phyloP scores from a whole-genome alignment of 2,797 vertebrate genomes.

The Cirrhinus mrigala region DNA sequence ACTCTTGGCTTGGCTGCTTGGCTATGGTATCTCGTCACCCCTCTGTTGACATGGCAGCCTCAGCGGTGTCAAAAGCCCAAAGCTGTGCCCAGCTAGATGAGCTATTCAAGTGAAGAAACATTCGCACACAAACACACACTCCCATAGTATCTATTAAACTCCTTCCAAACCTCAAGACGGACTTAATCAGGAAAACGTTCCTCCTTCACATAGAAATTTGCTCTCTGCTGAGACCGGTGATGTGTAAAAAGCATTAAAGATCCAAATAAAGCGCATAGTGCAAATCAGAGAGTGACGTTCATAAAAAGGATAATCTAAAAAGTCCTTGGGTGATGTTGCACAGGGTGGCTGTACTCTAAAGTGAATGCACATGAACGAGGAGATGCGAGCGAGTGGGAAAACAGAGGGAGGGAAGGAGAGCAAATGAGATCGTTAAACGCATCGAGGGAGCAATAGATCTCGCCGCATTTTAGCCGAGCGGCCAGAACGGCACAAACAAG shows the following conservation, averaged over 20 bases:
- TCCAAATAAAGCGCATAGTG: slow-evolving; percentile 7
- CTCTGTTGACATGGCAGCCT: slow-evolving; percentile 54
- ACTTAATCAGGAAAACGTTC: slow-evolving; percentile 34
- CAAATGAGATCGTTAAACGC: slow-evolving; percentile 77
- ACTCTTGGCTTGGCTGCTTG: slow-evolving; percentile 52
- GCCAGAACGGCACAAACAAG: slow-evolving; percentile 75
- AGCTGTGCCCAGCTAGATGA: slow-evolving; percentile 37
- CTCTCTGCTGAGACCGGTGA: slow-evolving; percentile 56
- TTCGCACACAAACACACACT: slow-evolving; percentile 31
- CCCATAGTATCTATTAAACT: slow-evolving; percentile 16
- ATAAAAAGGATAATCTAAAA: slow-evolving; percentile 48
- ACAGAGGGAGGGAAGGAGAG: slow-evolving; percentile 49
- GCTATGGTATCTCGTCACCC: slow-evolving; percentile 42
- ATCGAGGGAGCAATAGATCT: slow-evolving; percentile 73
- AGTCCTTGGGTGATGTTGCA: slow-evolving; percentile 56
- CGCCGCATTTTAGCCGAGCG: slow-evolving; percentile 66
- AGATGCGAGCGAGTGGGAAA: slow-evolving; percentile 28
- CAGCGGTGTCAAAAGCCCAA: slow-evolving; percentile 49
- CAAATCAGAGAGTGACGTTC: slow-evolving; percentile 19
- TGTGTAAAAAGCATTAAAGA: slow-evolving; percentile 69
- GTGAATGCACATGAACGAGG: slow-evolving; percentile 64
- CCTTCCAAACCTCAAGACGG: slow-evolving; percentile 28
- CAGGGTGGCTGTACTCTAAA: slow-evolving; percentile 66
- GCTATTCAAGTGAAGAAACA: slow-evolving; percentile 47
- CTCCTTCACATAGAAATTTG: slow-evolving; percentile 74